Conservation (phyloP, 2,888 invertebrate species). For the Mongoloraphidia duomilia region DNA sequence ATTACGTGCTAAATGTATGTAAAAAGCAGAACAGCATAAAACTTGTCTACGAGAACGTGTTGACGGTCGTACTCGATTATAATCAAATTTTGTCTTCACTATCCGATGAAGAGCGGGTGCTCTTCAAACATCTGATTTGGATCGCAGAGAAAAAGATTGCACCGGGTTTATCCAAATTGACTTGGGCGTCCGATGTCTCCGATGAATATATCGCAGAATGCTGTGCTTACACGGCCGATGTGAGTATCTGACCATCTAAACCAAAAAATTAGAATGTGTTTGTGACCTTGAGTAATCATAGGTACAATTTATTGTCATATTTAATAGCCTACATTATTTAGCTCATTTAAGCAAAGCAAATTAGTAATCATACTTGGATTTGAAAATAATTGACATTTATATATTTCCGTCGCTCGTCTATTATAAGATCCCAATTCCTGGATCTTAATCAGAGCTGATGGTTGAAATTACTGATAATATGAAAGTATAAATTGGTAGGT, state of each 20-base stretch:
- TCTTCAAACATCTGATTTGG: constrained; percentile 61
- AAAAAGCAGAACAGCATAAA: constrained; percentile 40
- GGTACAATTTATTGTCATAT: no score
- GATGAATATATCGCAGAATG: constrained; percentile 60
- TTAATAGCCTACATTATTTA: no score
- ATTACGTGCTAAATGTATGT: constrained; percentile 48
- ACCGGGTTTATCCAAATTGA: constrained; percentile 55
- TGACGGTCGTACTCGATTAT: constrained; percentile 58
- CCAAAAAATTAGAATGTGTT: no score
- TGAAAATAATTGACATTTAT: no score
- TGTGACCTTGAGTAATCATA: no score
- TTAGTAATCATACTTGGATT: no score
- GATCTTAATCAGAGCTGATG: no score
- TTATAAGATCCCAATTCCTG: no score
- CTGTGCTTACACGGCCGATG: constrained; percentile 47
- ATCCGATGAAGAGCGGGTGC: constrained; percentile 56
- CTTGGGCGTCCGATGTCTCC: constrained; percentile 58
- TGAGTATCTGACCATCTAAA: constrained; percentile 20
- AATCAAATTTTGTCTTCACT: constrained; percentile 64
- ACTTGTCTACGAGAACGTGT: constrained; percentile 53
- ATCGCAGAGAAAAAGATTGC: constrained; percentile 50
- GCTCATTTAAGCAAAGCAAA: no score
- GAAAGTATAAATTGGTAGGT: no score
- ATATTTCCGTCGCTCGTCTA: no score
- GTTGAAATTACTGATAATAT: no score